Evolutionary conservation across 2,888 invertebrate genomes (phyloP).

Genomic region (Salpingus planirostris): DNA sequence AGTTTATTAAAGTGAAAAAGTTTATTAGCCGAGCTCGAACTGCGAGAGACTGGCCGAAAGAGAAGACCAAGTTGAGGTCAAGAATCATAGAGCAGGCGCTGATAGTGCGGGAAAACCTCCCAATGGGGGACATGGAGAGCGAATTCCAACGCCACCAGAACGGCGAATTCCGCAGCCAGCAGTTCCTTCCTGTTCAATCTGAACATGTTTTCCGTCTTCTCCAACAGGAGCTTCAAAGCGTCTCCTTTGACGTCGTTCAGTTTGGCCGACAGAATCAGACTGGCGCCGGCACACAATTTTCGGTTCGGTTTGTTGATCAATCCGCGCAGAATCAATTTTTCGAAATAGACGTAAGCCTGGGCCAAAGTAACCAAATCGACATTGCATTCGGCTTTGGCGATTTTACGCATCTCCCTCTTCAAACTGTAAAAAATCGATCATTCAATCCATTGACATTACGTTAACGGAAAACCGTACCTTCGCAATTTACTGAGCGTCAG

Average conservation of each 20-base stretch:
- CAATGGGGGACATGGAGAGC: constrained; percentile 84
- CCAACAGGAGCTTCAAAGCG: constrained; percentile 74
- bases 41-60: constrained; percentile 4
- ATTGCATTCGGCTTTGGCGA: constrained; percentile 74
- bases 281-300: constrained; percentile 92
- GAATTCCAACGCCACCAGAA: constrained; percentile 90
- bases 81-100: constrained; percentile 85
- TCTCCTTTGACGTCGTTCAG: constrained; percentile 95
- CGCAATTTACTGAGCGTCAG: constrained; percentile 91
- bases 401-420: constrained; percentile 92
- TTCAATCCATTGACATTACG: not conserved
- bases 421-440: constrained; percentile 51
- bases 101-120: constrained; percentile 92
- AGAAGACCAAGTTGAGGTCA: constrained; percentile 46
- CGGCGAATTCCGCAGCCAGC: constrained; percentile 87
- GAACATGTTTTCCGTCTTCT: constrained; percentile 88
- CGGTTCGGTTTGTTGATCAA: constrained; percentile 92
- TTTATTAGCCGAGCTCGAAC: too few relatives aligned
- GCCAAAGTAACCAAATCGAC: constrained; percentile 87
- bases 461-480: constrained; percentile 50
- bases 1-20: constrained; percentile 11
- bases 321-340: constrained; percentile 85
- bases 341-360: constrained; percentile 97
- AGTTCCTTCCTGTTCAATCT: constrained; percentile 85
- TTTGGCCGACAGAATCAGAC: constrained; percentile 89